Base-by-base conservation (phyloP, 2,797 vertebrate genomes). In the Gymnocypris eckloni region DNA sequence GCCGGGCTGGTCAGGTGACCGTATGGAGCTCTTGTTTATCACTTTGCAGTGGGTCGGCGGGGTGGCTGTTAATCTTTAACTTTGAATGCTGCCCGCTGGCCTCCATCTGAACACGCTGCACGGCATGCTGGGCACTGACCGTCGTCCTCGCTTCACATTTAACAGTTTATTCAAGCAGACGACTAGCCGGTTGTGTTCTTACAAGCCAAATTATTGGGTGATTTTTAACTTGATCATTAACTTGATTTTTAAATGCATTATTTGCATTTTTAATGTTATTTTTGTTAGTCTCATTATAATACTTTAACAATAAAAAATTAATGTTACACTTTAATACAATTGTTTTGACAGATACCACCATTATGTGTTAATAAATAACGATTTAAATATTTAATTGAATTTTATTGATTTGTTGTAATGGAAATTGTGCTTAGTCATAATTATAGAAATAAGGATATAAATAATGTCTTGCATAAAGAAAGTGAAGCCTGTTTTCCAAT, bases 11-110 rank as follows among this genome's bases (percentile, higher is more conserved):
- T 87, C 89, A 86, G 86, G 67, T 86, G 87, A 90, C 79, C 56
- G 50, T 54, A 39, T 76, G 72, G 72, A 82, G 72, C 81, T 43
- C 39, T 84, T 61, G 78, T 79, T 84, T 80, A 81, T 83, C 81
- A 83, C 73, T 67, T 41, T 56, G 69, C 86, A 79, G 81, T 39
- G 73, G 86, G 61, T 85, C 72, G 28, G 10, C 66, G 79, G 64
- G 45, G 22, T 11, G 43, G 67, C 81, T 69, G 86, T 89, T 89
- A 84, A 89, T 88, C 78, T 87, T 86, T 86, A 88, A 82, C 84
- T 4, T 81, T 41, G 43, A 71, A 67, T 64, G 48, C 76, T 64
- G 69, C 79, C 79, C 25, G 18, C 33, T 86, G 43, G 70, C 10
- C 67, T 75, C 45, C 52, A 67, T 64, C 81, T 73, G 45, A 56